Evolutionary conservation across 2,113 vertebrate species (phyloP).

Genomic region (Spea multiplicata): DNA sequence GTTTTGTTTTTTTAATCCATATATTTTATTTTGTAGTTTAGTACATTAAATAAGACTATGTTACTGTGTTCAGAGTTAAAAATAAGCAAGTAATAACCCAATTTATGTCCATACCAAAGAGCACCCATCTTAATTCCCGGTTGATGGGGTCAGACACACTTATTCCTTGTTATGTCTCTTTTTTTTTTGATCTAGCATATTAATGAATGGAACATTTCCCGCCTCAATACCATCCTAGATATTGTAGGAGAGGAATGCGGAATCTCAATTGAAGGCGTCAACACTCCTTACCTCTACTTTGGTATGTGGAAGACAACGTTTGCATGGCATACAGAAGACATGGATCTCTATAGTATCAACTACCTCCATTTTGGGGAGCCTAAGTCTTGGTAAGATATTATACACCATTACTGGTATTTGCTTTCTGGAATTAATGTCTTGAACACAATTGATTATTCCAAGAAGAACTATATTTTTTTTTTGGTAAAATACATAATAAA

Average conservation of each 20-base stretch:
- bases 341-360: constrained; percentile 99
- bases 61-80: too few species aligned
- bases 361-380: constrained; percentile 97
- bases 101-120: too few species aligned
- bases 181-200: constrained; percentile 69
- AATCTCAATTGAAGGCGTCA: constrained; percentile 93
- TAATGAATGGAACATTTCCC: constrained; percentile 92
- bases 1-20: too few species aligned
- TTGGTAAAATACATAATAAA: too few species aligned
- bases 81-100: too few species aligned
- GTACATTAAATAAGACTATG: too few species aligned
- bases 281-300: constrained; percentile 95
- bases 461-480: neutral
- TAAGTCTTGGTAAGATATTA: constrained; percentile 83
- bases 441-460: too few species aligned
- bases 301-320: constrained; percentile 99
- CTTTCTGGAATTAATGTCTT: constrained; percentile 9
- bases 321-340: constrained; percentile 95
- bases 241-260: constrained; percentile 91
- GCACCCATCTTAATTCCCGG: too few species aligned
- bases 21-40: too few species aligned
- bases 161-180: neutral
- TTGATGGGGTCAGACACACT: neutral
- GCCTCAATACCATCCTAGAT: constrained; percentile 90
- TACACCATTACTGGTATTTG: neutral